phyloP scores from a whole-genome alignment of 2,113 vertebrate species.

The Eclectus roratus region DNA sequence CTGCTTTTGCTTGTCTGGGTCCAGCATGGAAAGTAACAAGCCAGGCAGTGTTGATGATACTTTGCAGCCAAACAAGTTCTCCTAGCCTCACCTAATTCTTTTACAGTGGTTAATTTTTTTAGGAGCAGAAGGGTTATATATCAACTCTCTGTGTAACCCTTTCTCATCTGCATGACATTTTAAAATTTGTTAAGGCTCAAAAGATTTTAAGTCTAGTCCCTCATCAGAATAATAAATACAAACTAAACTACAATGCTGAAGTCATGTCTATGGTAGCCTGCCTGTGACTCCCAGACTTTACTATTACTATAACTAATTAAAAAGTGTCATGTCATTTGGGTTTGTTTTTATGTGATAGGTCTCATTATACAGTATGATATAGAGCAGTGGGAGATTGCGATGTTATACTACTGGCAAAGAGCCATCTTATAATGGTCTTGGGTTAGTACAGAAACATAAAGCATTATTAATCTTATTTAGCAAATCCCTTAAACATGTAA shows the following conservation, averaged over 20 bases:
- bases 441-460: background rate
- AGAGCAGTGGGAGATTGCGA: background rate
- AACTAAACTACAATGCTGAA: background rate
- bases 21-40: background rate
- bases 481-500: background rate
- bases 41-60: conserved; percentile 10
- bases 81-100: conserved; percentile 58
- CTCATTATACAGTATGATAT: background rate
- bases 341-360: background rate
- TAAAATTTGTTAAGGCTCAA: background rate
- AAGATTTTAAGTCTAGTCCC: background rate
- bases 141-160: conserved; percentile 3
- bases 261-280: background rate
- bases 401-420: background rate
- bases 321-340: background rate
- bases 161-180: background rate
- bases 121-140: conserved; percentile 8
- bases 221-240: background rate
- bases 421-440: background rate
- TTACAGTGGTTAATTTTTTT: conserved; percentile 62
- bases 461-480: background rate
- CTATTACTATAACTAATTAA: background rate
- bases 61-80: conserved; percentile 53
- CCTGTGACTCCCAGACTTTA: background rate
- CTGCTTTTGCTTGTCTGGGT: conserved; percentile 22